Evolutionary conservation across 2,797 vertebrate species (phyloP).

Genomic region (Chaenodraco wilsoni): DNA sequence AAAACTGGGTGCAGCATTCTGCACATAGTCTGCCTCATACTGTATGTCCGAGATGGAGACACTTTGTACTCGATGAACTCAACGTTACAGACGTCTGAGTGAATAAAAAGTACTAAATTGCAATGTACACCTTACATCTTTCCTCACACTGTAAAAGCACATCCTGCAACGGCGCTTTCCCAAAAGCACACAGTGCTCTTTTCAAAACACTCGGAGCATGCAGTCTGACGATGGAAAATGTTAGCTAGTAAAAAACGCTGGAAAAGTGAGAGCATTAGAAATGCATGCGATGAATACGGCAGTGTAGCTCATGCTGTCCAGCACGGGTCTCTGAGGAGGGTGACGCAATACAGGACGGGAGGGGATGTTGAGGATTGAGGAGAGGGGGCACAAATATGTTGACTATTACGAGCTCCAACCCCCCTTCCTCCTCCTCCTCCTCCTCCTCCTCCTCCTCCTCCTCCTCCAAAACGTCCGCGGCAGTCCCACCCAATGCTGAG

Average conservation of each 20-base stretch:
- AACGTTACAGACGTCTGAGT: conserved; percentile 19
- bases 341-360: conserved; percentile 78
- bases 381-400: conserved; percentile 80
- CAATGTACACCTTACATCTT: conserved; percentile 52
- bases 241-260: conserved; percentile 71
- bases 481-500: conserved; percentile 81
- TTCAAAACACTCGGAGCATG: conserved; percentile 59
- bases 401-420: conserved; percentile 72
- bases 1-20: conserved; percentile 21
- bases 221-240: conserved; percentile 69
- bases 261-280: conserved; percentile 56
- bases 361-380: conserved; percentile 52
- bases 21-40: conserved; percentile 22
- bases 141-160: conserved; percentile 58
- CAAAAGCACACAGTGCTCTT: conserved; percentile 74
- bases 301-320: conserved; percentile 59
- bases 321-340: conserved; percentile 72
- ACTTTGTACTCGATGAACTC: conserved; percentile 55
- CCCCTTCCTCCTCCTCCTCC: conserved; percentile 13
- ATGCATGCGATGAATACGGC: conserved; percentile 48
- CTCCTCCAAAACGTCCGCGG: conserved; percentile 51
- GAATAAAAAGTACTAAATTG: conserved; percentile 19
- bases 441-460: conserved; percentile 1
- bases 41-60: conserved; percentile 36
- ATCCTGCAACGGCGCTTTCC: conserved; percentile 51